Evolutionary conservation across 2,113 vertebrate genomes (phyloP).

Genomic region (Chloropsis cyanopogon): DNA sequence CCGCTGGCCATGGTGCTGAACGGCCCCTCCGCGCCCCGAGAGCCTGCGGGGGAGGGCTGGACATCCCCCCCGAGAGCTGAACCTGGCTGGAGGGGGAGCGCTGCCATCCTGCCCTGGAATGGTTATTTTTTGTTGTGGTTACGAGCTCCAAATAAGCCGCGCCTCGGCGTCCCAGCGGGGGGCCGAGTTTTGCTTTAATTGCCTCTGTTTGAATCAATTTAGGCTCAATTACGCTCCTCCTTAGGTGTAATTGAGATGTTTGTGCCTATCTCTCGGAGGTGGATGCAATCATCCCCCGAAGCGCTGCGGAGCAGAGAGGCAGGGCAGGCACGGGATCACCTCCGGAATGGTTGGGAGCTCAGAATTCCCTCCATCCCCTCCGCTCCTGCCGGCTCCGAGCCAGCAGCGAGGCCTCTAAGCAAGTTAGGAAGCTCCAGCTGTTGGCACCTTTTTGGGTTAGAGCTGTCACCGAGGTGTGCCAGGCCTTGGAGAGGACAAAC

Average conservation of each 20-base stretch:
- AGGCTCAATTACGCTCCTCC: slow-evolving; percentile 67
- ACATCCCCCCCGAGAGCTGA: not conserved
- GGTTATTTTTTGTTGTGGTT: slow-evolving; percentile 55
- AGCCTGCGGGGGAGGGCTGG: fast-evolving
- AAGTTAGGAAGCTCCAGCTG: not conserved
- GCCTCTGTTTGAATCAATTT: slow-evolving; percentile 72
- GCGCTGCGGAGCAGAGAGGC: not conserved
- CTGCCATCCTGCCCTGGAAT: not conserved
- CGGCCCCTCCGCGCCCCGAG: not conserved
- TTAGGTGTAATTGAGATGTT: slow-evolving; percentile 68
- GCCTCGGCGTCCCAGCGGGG: slow-evolving; percentile 60
- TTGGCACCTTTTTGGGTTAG: not conserved
- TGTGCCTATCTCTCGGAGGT: not conserved
- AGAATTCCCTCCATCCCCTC: not conserved
- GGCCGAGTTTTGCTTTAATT: slow-evolving; percentile 73
- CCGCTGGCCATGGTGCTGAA: slow-evolving; percentile 42
- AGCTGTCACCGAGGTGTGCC: not conserved
- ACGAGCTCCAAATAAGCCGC: slow-evolving; percentile 63
- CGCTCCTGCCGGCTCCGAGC: not conserved
- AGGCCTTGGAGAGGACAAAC: not conserved
- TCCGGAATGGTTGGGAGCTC: not conserved
- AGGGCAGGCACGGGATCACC: not conserved
- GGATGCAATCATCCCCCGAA: not conserved
- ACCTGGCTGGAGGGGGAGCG: not conserved
- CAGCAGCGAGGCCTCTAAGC: not conserved